These are phyloP conservation scores for Anser cygnoides DNA, from an alignment of 2,113 vertebrate genomes.

Conservation along the genomic window DNA sequence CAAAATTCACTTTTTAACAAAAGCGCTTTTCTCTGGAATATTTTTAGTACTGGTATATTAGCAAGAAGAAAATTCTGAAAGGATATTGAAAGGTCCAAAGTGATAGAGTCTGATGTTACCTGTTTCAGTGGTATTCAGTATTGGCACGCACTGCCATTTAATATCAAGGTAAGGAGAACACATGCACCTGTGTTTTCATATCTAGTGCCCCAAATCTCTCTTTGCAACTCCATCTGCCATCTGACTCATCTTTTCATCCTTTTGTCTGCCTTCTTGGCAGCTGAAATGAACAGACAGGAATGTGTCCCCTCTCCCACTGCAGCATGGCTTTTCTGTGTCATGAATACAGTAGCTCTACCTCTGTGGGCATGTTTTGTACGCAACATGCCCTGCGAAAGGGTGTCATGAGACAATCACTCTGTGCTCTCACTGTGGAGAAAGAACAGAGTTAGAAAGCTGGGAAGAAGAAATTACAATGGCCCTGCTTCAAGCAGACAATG, in stretches of 20 bases:
- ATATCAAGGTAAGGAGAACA: background rate
- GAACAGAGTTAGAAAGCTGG: background rate
- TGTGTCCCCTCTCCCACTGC: rapidly evolving
- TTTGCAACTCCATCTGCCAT: background rate
- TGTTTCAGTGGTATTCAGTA: background rate
- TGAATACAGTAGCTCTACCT: background rate
- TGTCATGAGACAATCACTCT: background rate
- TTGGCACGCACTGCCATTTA: background rate
- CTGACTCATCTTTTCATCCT: background rate
- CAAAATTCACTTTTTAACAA: background rate
- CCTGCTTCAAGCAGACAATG: background rate
- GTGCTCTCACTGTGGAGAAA: background rate
- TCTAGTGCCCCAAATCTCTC: background rate
- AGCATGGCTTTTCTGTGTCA: background rate
- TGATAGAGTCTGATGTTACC: background rate
- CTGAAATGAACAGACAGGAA: rapidly evolving
- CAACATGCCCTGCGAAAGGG: background rate
- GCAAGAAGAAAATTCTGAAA: background rate
- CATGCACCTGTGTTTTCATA: background rate
- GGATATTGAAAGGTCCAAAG: rapidly evolving
- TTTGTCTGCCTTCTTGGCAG: background rate
- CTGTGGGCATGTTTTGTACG: background rate
- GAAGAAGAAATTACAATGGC: background rate
- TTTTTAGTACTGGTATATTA: background rate
- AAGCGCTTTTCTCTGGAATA: background rate